Evolutionary conservation across 2,888 invertebrate genomes (phyloP), one percentile per base, ranked within the genome.

Genomic region (Leptinotarsa juncta): DNA sequence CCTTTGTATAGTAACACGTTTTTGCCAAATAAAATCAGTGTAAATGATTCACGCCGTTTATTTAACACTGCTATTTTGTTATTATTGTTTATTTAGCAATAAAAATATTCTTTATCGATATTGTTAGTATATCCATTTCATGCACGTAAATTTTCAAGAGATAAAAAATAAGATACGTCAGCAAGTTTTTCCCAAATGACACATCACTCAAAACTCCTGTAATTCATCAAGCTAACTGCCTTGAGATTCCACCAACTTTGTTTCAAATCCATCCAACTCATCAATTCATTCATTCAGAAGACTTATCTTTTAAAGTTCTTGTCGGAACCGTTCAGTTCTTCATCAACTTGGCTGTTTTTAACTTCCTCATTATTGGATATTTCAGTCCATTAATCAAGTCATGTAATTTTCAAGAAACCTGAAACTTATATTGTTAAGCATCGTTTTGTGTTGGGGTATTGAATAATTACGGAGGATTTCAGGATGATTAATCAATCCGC

Each of bases 401-500:
- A 32, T 55, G 51, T 72, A 77, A 77, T 74, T 74, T 74, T 74
- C 72, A 67, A 71, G 77, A 70, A 77, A 77, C 72, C 77, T 70
- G 67, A 77, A 71, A 74, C 77, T 71, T 70, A 72, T 49, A 74
- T 74, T 77, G 77, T 77, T 74, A 69, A 74, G 70, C 72, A 67
- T 71, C 74, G 70, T 72, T 74, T 70, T 62, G 70, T 67, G 68
- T 65, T 62, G 71, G 68, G 70, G 67, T 70, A 72, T 65, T 68
- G 70, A 74, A 74, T 68, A 65, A 72, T 72, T 71, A 53, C 49
- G 68, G 32, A 16, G 70, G 65, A 73, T 65, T 73, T 67, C 60
- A 48, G 49, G 65, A 73, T 66, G 53, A 73, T 73, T 73, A 73
- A 73, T 73, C 66, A 73, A 49, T 15, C 15, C 18, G 55, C 20